Evolutionary conservation across 2,113 vertebrate genomes (phyloP).

Genomic region (Leptobrachium ailaonicum): DNA sequence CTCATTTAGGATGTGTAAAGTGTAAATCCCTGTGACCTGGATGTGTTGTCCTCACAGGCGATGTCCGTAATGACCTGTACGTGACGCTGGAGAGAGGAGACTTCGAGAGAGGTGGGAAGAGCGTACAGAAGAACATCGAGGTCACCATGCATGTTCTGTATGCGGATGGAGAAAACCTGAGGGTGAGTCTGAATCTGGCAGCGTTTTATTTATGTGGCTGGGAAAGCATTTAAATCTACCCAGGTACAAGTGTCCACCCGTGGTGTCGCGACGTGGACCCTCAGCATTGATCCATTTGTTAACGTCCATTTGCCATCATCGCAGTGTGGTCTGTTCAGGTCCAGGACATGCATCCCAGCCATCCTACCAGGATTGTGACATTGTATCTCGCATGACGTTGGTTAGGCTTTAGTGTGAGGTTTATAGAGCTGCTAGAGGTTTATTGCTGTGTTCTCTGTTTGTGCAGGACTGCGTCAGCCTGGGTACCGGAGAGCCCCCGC

Average conservation of each 20-base stretch:
- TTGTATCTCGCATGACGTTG: no score
- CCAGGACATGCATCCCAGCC: no score
- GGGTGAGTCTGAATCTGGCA: constrained; percentile 59
- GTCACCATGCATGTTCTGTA: constrained; percentile 91
- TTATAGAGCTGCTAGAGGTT: no score
- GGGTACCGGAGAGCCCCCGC: constrained; percentile 85
- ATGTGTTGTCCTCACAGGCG: constrained; percentile 70
- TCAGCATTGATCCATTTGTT: no score
- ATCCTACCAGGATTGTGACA: no score
- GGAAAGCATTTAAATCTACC: no score
- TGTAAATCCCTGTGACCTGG: constrained; percentile 22
- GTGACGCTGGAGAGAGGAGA: constrained; percentile 91
- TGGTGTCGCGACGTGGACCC: no score
- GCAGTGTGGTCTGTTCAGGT: no score
- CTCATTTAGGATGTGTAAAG: background rate
- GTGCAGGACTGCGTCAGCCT: constrained; percentile 91
- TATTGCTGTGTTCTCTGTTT: constrained; percentile 4
- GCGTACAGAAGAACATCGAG: constrained; percentile 97
- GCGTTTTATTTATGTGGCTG: no score
- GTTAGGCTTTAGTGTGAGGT: no score
- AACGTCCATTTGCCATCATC: no score
- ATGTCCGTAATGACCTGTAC: constrained; percentile 93
- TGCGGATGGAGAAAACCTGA: constrained; percentile 87
- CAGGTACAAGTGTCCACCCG: no score
- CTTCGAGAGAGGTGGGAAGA: constrained; percentile 96